phyloP scores from a whole-genome alignment of 2,888 invertebrate genomes.

The Frankliniella intonsa region DNA sequence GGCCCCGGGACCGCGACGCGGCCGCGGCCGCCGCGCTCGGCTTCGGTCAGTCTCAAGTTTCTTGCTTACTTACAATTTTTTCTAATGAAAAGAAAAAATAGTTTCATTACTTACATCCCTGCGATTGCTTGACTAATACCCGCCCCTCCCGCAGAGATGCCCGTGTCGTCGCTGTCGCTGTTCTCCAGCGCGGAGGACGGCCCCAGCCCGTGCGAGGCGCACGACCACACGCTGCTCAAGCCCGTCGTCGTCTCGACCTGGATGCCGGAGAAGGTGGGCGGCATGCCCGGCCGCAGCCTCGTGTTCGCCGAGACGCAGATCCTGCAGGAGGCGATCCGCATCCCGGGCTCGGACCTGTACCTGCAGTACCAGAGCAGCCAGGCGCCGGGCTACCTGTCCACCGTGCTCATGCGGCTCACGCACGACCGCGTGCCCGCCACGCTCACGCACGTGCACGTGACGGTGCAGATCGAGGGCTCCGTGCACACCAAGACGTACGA shows the following conservation, averaged over 20 bases:
- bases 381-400: conserved; percentile 89
- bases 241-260: conserved; percentile 87
- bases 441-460: conserved; percentile 82
- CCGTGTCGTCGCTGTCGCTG: conserved; percentile 28
- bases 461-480: conserved; percentile 89
- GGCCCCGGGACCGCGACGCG: conserved; percentile 37
- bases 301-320: conserved; percentile 94
- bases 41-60: conserved; percentile 45
- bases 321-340: conserved; percentile 90
- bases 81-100: too few species aligned
- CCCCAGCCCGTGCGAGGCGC: conserved; percentile 67
- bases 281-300: conserved; percentile 72
- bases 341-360: conserved; percentile 89
- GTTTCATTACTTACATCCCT: too few species aligned
- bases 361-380: conserved; percentile 94
- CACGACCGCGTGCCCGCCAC: conserved; percentile 72
- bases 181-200: conserved; percentile 33
- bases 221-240: conserved; percentile 77
- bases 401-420: conserved; percentile 84
- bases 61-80: too few species aligned
- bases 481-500: conserved; percentile 89
- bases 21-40: conserved; percentile 43
- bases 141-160: not conserved
- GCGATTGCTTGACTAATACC: too few species aligned
- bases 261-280: conserved; percentile 84